Base-by-base conservation (phyloP, 2,888 invertebrate species). In the Calameuta idolon region DNA sequence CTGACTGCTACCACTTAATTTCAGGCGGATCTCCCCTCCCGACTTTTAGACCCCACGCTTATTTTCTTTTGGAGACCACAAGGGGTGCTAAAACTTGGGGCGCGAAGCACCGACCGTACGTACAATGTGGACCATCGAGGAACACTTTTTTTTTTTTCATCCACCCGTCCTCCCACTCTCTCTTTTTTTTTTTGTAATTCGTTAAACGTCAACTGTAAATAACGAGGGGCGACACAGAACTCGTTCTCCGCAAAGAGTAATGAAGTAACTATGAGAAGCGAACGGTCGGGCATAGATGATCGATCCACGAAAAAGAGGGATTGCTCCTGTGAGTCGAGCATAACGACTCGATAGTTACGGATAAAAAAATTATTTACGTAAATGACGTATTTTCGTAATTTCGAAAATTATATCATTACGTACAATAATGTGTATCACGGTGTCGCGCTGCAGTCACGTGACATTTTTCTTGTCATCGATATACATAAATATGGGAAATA, bases 1-100 rank as follows among this genome's bases (percentile, higher is more conserved):
- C 88, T 86, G 90, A 90, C 91, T 90, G 87, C 89, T 89, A 90
- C 90, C 90, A 91, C 91, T 91, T 91, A 91, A 91, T 91, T 91
- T 89, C 84, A 85, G 80, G 76, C 76, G 68, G 74, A 71, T 75
- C 55, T 55, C 75, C 78, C 75, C 78, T 75, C 78, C 73, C 73
- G 75, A 78, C 75, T 74, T 74, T 78, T 75, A 76, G 76, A 78
- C 75, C 73, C 76, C 75, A 71, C 78, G 78, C 77, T 77, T 80
- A 76, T 80, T 81, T 79, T 78, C 77, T 77, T 69, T 33, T 40
- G 23, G 73, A 69, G 73, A 77, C 76, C 79, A 75, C 34, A 74
- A n/a, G 35, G 34, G 34, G 34, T 31, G 30, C 34, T 30, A 34
- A 55, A 55, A 55, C 55, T 55, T 23, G 55, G 23, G 23, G 55